These are phyloP conservation scores for Tetrao urogallus DNA, from an alignment of 2,113 vertebrate species.

Conservation along the genomic window DNA sequence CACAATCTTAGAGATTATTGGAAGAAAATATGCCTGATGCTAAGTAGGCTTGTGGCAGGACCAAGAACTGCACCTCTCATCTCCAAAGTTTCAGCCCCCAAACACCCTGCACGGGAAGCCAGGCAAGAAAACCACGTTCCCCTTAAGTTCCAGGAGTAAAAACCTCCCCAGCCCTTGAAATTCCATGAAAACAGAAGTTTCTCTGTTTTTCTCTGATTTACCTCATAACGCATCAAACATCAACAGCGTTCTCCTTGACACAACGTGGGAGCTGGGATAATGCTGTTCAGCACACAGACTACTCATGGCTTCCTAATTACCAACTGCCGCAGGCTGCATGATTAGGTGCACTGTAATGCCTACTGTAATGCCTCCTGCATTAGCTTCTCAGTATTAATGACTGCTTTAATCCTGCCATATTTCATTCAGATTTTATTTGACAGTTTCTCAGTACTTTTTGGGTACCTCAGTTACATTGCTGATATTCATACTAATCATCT, in stretches of 20 bases:
- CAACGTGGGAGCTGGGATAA: conserved; percentile 11
- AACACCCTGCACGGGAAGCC: background rate
- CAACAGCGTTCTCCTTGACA: background rate
- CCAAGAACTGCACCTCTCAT: background rate
- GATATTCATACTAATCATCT: background rate
- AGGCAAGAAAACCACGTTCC: background rate
- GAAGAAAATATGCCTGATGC: background rate
- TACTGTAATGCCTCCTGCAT: background rate
- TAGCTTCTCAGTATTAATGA: background rate
- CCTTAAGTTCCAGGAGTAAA: background rate
- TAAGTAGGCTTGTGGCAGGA: background rate
- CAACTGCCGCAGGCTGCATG: background rate
- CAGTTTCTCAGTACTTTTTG: background rate
- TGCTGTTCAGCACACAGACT: background rate
- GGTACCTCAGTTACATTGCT: background rate
- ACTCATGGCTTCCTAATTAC: conserved; percentile 44
- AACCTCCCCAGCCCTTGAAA: background rate
- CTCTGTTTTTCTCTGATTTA: background rate
- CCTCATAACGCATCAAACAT: background rate
- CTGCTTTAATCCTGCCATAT: background rate
- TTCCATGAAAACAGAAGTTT: background rate
- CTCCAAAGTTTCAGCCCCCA: background rate
- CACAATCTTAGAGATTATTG: background rate
- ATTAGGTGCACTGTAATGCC: background rate
- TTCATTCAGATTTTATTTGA: background rate